Evolutionary conservation across 2,113 vertebrate genomes (phyloP).

Genomic region (Morone saxatilis): DNA sequence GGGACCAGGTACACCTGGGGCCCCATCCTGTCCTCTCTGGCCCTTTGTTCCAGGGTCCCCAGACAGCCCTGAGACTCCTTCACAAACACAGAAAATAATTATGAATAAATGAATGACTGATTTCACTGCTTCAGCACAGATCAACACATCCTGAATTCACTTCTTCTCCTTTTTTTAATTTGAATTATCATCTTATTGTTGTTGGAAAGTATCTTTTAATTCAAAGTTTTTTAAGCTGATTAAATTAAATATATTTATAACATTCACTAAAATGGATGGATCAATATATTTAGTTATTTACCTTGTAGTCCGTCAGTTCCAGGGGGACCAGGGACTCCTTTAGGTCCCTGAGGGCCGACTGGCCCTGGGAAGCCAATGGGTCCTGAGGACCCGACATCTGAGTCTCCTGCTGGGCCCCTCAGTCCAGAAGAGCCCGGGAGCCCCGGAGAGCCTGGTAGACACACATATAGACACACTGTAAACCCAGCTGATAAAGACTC

Average conservation of each 20-base stretch:
- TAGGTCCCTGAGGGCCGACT: constrained; percentile 74
- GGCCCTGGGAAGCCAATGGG: constrained; percentile 67
- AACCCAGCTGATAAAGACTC: not conserved
- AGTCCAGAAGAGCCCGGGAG: constrained; percentile 71
- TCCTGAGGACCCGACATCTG: constrained; percentile 63
- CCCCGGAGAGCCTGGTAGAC: constrained; percentile 69
- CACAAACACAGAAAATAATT: not conserved
- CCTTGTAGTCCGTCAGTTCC: constrained; percentile 68
- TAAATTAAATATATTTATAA: too few species aligned
- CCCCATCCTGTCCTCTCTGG: constrained; percentile 65
- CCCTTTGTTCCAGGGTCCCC: constrained; percentile 61
- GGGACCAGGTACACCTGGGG: constrained; percentile 47
- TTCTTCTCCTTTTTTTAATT: too few species aligned
- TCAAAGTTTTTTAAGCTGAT: too few species aligned
- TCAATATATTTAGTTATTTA: constrained; percentile 13
- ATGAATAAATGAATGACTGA: not conserved
- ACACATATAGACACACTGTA: not conserved
- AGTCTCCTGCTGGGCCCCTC: constrained; percentile 73
- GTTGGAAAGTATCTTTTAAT: too few species aligned
- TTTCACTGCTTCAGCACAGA: too few species aligned
- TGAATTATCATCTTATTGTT: too few species aligned
- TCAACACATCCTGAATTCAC: too few species aligned
- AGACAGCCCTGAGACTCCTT: constrained; percentile 58
- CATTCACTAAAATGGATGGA: not conserved
- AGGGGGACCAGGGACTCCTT: constrained; percentile 78